Evolutionary conservation across 2,113 vertebrate genomes (phyloP).

Genomic region (Cheilinus undulatus): DNA sequence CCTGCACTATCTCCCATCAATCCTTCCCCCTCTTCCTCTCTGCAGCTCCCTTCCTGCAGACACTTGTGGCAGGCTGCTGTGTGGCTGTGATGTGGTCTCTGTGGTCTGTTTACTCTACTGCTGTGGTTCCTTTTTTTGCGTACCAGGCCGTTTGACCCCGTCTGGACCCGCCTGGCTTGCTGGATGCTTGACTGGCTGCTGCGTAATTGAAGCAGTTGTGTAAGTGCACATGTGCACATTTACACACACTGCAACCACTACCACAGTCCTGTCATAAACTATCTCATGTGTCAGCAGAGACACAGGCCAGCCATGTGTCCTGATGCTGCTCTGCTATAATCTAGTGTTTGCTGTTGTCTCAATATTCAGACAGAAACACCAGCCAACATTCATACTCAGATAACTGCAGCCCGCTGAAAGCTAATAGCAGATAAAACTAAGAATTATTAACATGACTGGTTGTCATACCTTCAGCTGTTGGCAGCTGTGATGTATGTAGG

Average conservation of each 20-base stretch:
- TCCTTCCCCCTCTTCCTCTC: not conserved
- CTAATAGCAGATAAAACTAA: conserved; percentile 40
- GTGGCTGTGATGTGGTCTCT: conserved; percentile 72
- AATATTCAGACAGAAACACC: conserved; percentile 33
- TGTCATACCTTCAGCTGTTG: not conserved
- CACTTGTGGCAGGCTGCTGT: conserved; percentile 56
- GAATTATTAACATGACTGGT: conserved; percentile 48
- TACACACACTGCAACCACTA: conserved; percentile 21
- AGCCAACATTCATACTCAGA: conserved; percentile 33
- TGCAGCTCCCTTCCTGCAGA: conserved; percentile 36
- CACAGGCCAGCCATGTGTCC: conserved; percentile 30
- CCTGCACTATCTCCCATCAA: not conserved
- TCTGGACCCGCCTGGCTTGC: conserved; percentile 50
- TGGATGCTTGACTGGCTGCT: conserved; percentile 46
- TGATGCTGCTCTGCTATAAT: conserved; percentile 15
- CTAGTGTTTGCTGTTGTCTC: conserved; percentile 41
- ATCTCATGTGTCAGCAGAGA: conserved; percentile 32
- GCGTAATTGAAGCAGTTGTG: conserved; percentile 42
- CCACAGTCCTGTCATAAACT: conserved; percentile 56
- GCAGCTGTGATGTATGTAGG: conserved; percentile 20
- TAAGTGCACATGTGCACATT: conserved; percentile 27
- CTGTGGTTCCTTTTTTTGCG: conserved; percentile 64
- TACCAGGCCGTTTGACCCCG: conserved; percentile 59
- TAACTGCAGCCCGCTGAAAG: conserved; percentile 56
- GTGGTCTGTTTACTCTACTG: conserved; percentile 69